Percentiles rank a stretch among this genome's conserved stretches.
Conservation (phyloP, 2,888 invertebrate genomes). For the Marasmarcha lunaedactyla region DNA sequence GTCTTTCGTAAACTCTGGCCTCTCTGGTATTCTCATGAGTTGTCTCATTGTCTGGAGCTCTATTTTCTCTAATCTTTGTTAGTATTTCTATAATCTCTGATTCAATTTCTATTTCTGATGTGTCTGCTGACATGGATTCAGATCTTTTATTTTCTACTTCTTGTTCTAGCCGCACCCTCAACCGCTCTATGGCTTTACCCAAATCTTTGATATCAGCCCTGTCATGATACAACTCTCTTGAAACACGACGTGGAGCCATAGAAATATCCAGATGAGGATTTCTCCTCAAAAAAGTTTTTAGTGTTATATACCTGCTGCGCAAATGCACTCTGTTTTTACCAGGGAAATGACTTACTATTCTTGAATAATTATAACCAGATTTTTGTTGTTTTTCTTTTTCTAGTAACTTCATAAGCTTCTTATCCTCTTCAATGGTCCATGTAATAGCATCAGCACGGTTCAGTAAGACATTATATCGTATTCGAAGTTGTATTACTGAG, state of each 20-base stretch:
- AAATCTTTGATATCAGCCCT: constrained; percentile 29
- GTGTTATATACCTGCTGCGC: constrained; percentile 69
- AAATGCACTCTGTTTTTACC: constrained; percentile 70
- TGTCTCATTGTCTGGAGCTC: too few relatives aligned
- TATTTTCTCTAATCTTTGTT: not conserved
- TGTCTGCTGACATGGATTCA: constrained; percentile 25
- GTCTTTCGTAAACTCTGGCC: not conserved
- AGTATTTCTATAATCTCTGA: constrained; percentile 25
- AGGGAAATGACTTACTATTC: constrained; percentile 47
- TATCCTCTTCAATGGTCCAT: constrained; percentile 75
- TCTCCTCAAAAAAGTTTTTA: constrained; percentile 59
- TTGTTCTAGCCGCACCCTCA: constrained; percentile 38
- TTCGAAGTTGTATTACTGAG: constrained; percentile 71
- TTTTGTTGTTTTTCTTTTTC: constrained; percentile 15
- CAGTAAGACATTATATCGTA: constrained; percentile 67
- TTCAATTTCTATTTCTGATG: constrained; percentile 32
- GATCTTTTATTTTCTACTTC: constrained; percentile 27
- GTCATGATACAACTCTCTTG: constrained; percentile 34
- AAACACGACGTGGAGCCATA: constrained; percentile 45
- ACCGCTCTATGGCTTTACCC: constrained; percentile 35
- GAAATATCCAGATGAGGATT: constrained; percentile 46
- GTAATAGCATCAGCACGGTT: constrained; percentile 43
- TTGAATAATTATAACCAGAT: not conserved
- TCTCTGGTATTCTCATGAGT: not conserved
- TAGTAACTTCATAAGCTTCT: constrained; percentile 67